phyloP scores from a whole-genome alignment of 2,888 invertebrate species.

The Cerastis leucographa region DNA sequence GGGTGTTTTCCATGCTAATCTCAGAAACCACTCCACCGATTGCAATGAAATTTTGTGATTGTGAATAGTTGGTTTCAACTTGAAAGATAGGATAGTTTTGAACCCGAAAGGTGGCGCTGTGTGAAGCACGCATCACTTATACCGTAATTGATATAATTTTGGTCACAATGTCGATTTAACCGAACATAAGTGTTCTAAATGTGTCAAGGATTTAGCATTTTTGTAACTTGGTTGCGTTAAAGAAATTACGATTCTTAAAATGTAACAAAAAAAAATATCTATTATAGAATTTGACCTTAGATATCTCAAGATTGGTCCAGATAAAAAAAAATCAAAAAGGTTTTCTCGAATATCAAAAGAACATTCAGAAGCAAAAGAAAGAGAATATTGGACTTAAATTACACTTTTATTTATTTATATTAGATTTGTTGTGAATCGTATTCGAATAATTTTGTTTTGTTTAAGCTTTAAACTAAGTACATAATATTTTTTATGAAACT shows the following conservation, averaged over 20 bases:
- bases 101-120: background rate
- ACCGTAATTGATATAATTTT: background rate
- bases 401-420: background rate
- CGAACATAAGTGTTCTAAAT: background rate
- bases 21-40: background rate
- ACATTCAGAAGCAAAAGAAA: background rate
- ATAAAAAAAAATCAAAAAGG: background rate
- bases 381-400: background rate
- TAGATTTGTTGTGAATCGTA: constrained; percentile 26
- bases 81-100: background rate
- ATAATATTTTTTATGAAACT: background rate
- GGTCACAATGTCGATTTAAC: background rate
- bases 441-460: constrained; percentile 1
- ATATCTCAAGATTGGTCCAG: background rate
- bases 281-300: too few species aligned
- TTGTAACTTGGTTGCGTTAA: background rate
- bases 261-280: too few species aligned
- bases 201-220: background rate
- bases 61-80: background rate
- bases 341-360: constrained; percentile 18
- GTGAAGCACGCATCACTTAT: too few species aligned
- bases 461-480: background rate
- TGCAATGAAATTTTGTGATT: background rate
- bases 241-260: too few species aligned
- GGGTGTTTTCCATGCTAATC: background rate